phyloP scores from a whole-genome alignment of 2,113 vertebrate species.

The Equus quagga region DNA sequence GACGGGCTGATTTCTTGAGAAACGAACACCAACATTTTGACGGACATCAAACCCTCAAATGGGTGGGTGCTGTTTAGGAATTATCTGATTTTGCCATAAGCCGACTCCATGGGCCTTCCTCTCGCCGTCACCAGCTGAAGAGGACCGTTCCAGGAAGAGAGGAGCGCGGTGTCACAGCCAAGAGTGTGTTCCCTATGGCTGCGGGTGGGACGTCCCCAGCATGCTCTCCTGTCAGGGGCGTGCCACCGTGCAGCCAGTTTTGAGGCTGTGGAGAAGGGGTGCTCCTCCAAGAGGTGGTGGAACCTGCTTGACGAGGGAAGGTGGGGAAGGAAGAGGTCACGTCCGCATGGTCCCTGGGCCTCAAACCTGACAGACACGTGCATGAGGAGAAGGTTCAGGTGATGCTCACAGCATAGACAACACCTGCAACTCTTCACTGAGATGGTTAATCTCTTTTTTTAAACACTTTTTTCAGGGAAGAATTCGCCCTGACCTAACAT shows the following conservation, averaged over 20 bases:
- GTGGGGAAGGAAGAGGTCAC: constrained; percentile 42
- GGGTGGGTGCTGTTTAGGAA: constrained; percentile 59
- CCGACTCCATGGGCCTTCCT: constrained; percentile 29
- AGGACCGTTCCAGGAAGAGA: constrained; percentile 79
- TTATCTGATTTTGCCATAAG: neutral
- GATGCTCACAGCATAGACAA: constrained; percentile 25
- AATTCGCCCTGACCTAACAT: too few relatives aligned
- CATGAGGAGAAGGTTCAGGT: constrained; percentile 32
- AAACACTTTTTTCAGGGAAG: too few relatives aligned
- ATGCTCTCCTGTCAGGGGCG: too few relatives aligned
- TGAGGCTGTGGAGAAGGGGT: neutral
- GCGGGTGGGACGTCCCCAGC: constrained; percentile 76
- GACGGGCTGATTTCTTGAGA: constrained; percentile 65
- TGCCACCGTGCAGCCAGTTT: too few relatives aligned
- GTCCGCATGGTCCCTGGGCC: fast-evolving
- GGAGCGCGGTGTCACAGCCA: constrained; percentile 58
- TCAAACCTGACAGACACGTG: neutral
- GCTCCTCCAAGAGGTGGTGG: neutral
- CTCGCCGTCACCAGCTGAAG: neutral
- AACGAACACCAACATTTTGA: constrained; percentile 29
- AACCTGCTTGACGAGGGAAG: too few relatives aligned
- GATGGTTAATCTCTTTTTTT: constrained; percentile 47
- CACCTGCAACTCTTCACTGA: neutral
- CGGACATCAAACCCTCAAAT: constrained; percentile 51
- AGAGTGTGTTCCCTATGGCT: constrained; percentile 78